Evolutionary conservation across 1,140 invertebrate genomes (phyloP), one percentile per base, ranked within the genome.

Genomic region (Eriocheir sinensis): DNA sequence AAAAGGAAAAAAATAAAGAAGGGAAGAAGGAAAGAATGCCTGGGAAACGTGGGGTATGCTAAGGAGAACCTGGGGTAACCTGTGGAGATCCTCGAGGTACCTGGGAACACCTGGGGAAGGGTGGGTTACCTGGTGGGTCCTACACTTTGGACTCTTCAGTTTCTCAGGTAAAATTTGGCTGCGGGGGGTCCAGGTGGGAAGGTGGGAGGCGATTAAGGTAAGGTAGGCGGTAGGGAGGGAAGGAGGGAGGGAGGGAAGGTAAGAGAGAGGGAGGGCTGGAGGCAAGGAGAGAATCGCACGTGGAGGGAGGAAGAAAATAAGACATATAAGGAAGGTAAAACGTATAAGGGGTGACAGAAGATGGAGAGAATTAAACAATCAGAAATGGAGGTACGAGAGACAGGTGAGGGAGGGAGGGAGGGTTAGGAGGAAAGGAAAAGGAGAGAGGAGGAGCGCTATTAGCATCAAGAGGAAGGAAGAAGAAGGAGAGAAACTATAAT

Each of bases 151-250:
- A 72, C 53, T n/a, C 60, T 72, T 72, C 21, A n/a, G 60, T 21
- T n/a, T n/a, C 60, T n/a, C 60, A 72, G 60, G 60, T 72, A 72
- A 72, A 72, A 72, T 72, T 72, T 72, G 60, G 2, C 60, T 72
- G 21, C 21, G 8, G 60, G 60, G 60, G 60, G 4, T 72, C 60
- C 60, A 21, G 12, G 27, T n/a, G 60, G 60, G 60, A 72, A 21
- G 48, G 60, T 21, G 60, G n/a, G 60, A 1, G 8, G 60, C n/a
- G 60, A 72, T 72, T 72, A 72, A 72, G 60, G 60, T n/a, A n/a
- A n/a, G n/a, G n/a, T n/a, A n/a, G n/a, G 60, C 6, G 60, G 21
- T n/a, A n/a, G 60, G 21, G 48, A 21, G 12, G 48, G 21, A n/a
- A 72, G 21, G 60, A 4, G n/a, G 60, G 60, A n/a, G n/a, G 60